These are phyloP conservation scores for Dermolepida albohirtum DNA, from an alignment of 2,888 invertebrate genomes.

Conservation along the genomic window DNA sequence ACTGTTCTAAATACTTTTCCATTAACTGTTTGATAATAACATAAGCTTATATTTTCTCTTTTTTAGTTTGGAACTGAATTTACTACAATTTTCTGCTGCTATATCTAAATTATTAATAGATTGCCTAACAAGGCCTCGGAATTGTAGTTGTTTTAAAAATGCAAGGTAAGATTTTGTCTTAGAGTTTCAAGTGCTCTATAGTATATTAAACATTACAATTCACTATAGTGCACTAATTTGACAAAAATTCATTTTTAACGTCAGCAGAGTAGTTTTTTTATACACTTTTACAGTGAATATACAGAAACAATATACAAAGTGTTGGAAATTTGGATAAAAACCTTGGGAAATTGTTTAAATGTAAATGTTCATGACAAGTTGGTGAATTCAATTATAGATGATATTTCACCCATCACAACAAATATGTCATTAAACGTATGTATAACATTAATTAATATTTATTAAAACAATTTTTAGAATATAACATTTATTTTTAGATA, in stretches of 20 bases:
- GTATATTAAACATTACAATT: no score
- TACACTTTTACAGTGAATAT: neutral
- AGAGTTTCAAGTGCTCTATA: no score
- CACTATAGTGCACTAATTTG: no score
- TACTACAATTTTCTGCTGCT: slow-evolving; percentile 46
- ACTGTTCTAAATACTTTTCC: no score
- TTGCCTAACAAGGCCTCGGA: slow-evolving; percentile 43
- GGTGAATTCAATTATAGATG: slow-evolving; percentile 6
- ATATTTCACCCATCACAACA: slow-evolving; percentile 11
- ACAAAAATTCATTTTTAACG: no score
- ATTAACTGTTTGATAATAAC: neutral
- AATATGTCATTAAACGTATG: slow-evolving; percentile 10
- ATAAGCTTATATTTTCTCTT: slow-evolving; percentile 16
- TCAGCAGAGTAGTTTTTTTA: no score
- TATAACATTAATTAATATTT: no score
- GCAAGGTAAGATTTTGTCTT: neutral
- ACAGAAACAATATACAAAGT: slow-evolving; percentile 16
- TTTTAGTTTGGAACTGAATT: slow-evolving; percentile 47
- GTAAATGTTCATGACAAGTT: slow-evolving; percentile 12
- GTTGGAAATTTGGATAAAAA: slow-evolving; percentile 13
- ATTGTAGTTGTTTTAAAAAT: slow-evolving; percentile 27
- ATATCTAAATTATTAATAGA: slow-evolving; percentile 48
- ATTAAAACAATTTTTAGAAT: no score
- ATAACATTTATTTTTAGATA: slow-evolving; percentile 1
- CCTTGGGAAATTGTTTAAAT: slow-evolving; percentile 13